Conservation (phyloP, 2,113 vertebrate species). For the Reinhardtius hippoglossoides region DNA sequence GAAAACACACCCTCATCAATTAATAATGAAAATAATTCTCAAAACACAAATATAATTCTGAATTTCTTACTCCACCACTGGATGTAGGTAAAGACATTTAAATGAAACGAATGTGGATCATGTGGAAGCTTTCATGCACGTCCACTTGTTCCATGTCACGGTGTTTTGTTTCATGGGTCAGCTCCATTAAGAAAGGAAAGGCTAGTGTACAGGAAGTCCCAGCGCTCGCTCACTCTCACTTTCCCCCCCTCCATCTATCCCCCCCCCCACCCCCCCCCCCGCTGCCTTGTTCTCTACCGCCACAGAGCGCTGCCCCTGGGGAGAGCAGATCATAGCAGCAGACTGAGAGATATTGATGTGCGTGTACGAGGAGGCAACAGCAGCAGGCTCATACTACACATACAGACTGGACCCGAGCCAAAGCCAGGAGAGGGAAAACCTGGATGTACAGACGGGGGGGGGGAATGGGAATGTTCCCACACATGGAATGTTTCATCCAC, state of each 20-base stretch:
- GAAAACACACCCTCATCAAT: background rate
- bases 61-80: background rate
- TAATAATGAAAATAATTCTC: background rate
- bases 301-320: constrained; percentile 37
- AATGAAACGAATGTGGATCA: constrained; percentile 11
- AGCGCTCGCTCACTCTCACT: constrained; percentile 48
- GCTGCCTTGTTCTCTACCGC: constrained; percentile 33
- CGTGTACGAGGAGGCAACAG: constrained; percentile 31
- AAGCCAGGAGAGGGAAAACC: constrained; percentile 9
- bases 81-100: background rate
- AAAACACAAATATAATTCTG: background rate
- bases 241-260: background rate
- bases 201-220: constrained; percentile 70
- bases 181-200: constrained; percentile 76
- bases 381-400: constrained; percentile 23
- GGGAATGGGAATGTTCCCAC: too few species aligned
- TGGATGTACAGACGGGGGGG: constrained; percentile 16
- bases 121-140: constrained; percentile 19
- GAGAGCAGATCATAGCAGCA: constrained; percentile 67
- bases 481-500: constrained; percentile 17
- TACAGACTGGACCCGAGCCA: constrained; percentile 36
- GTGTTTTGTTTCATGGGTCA: constrained; percentile 78
- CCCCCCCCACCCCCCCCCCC: background rate
- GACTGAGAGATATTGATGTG: constrained; percentile 76
- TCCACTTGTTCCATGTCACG: constrained; percentile 45